Evolutionary conservation across 2,888 invertebrate genomes (phyloP).

Genomic region (Leptura quadrifasciata): DNA sequence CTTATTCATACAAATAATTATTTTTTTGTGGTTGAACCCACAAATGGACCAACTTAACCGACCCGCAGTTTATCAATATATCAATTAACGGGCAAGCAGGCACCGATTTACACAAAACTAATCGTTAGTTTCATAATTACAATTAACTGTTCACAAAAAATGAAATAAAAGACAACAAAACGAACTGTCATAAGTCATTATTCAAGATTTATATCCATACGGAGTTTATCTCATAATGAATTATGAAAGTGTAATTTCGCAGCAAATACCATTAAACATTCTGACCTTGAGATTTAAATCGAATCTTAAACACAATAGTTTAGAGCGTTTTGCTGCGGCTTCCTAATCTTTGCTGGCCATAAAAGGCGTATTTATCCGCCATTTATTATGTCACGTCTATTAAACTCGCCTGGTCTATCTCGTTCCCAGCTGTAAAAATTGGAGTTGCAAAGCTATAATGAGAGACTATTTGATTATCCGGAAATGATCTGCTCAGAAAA

Average conservation of each 20-base stretch:
- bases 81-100: too few relatives aligned
- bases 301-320: slow-evolving; percentile 29
- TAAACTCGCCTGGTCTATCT: slow-evolving; percentile 30
- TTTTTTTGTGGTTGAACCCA: too few relatives aligned
- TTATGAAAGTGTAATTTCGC: slow-evolving; percentile 13
- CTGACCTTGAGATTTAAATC: slow-evolving; percentile 38
- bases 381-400: slow-evolving; percentile 39
- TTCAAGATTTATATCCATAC: neutral
- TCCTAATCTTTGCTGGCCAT: slow-evolving; percentile 32
- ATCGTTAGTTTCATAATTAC: neutral
- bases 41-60: too few relatives aligned
- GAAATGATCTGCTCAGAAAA: slow-evolving; percentile 24
- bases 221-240: neutral
- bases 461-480: slow-evolving; percentile 32
- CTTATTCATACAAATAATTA: too few relatives aligned
- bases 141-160: neutral
- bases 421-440: slow-evolving; percentile 29
- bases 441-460: slow-evolving; percentile 28
- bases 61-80: too few relatives aligned
- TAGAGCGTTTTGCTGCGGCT: slow-evolving; percentile 22
- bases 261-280: slow-evolving; percentile 23
- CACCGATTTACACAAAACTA: too few relatives aligned
- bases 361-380: slow-evolving; percentile 42
- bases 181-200: neutral
- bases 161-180: neutral